These are phyloP conservation scores for Pachycephus smyrnensis DNA, from an alignment of 2,888 invertebrate species.

Conservation along the genomic window DNA sequence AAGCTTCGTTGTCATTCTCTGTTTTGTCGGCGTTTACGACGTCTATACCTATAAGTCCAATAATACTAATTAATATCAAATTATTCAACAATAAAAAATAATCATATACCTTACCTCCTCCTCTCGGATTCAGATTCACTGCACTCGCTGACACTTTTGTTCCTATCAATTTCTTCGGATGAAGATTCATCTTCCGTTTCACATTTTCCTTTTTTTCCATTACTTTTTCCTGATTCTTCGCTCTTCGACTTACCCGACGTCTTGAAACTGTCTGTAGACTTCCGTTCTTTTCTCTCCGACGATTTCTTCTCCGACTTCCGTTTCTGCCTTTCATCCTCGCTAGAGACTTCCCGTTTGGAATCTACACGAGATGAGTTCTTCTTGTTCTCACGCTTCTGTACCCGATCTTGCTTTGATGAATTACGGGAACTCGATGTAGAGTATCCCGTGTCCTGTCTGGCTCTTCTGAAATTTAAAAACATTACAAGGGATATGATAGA, in stretches of 20 bases:
- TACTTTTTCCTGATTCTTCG: slow-evolving; percentile 44
- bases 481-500: background rate
- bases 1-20: slow-evolving; percentile 72
- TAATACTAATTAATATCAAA: slow-evolving; percentile 35
- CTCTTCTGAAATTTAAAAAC: slow-evolving; percentile 55
- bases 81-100: background rate
- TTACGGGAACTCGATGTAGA: slow-evolving; percentile 77
- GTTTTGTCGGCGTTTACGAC: slow-evolving; percentile 52
- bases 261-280: slow-evolving; percentile 10
- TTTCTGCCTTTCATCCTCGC: slow-evolving; percentile 30
- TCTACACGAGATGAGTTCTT: slow-evolving; percentile 41
- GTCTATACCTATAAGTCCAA: slow-evolving; percentile 44
- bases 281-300: slow-evolving; percentile 17
- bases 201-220: slow-evolving; percentile 45
- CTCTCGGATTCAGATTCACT: slow-evolving; percentile 46
- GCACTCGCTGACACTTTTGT: slow-evolving; percentile 38
- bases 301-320: slow-evolving; percentile 25
- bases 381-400: slow-evolving; percentile 44
- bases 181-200: slow-evolving; percentile 43
- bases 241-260: slow-evolving; percentile 25
- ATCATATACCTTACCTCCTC: slow-evolving; percentile 41
- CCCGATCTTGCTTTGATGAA: slow-evolving; percentile 59
- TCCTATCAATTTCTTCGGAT: slow-evolving; percentile 38
- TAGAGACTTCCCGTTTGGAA: slow-evolving; percentile 31
- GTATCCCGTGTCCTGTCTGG: slow-evolving; percentile 76